These are phyloP conservation scores for Epinephelus malabaricus DNA, from an alignment of 2,797 vertebrate species.

Conservation along the genomic window DNA sequence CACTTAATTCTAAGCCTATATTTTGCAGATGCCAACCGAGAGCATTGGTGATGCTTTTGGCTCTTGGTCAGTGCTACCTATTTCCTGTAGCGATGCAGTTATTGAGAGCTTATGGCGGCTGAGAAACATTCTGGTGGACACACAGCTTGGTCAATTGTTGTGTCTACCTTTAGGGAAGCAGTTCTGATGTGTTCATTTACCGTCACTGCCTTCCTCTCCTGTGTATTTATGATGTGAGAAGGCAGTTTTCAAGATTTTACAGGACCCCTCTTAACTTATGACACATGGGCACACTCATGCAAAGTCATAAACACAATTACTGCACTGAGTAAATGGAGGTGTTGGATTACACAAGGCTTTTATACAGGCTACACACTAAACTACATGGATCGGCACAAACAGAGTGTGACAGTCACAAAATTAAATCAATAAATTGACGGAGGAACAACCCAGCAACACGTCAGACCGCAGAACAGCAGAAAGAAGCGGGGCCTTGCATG, in stretches of 20 bases:
- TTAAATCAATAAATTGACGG: conserved; percentile 11
- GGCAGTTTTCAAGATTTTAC: conserved; percentile 8
- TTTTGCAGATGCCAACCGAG: conserved; percentile 52
- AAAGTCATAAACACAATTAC: neutral
- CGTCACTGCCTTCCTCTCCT: neutral
- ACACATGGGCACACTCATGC: neutral
- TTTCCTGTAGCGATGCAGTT: conserved; percentile 15
- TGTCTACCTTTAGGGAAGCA: neutral
- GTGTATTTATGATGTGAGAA: conserved; percentile 25
- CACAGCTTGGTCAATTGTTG: neutral
- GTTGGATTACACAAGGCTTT: neutral
- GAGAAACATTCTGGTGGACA: neutral
- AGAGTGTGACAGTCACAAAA: neutral
- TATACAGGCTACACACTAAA: neutral
- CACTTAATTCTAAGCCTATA: conserved; percentile 71
- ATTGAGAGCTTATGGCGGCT: neutral
- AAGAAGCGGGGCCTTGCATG: neutral
- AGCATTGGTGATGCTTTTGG: conserved; percentile 26
- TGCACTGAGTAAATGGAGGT: neutral
- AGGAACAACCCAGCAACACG: neutral
- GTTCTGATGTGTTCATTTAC: neutral
- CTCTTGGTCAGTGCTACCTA: conserved; percentile 41
- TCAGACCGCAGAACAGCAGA: neutral
- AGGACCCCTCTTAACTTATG: neutral
- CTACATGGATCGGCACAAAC: neutral